These are phyloP conservation scores for Plestiodon gilberti DNA, from an alignment of 2,113 vertebrate species.

Conservation along the genomic window DNA sequence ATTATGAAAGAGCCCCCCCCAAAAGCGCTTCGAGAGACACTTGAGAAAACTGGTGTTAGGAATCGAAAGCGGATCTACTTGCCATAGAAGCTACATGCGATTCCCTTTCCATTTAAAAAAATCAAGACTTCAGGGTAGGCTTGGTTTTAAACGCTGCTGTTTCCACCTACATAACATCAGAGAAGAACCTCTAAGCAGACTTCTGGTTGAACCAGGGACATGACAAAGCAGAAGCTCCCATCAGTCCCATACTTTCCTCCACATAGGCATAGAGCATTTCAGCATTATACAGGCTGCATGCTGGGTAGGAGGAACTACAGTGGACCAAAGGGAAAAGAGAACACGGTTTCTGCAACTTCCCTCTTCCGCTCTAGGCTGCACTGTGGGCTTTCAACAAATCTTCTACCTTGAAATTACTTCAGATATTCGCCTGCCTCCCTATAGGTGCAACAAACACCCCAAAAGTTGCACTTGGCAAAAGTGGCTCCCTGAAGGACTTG, in stretches of 20 bases:
- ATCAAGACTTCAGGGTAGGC: neutral
- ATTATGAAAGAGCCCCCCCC: constrained; percentile 36
- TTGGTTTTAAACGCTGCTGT: constrained; percentile 21
- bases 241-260: constrained; percentile 50
- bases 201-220: constrained; percentile 42
- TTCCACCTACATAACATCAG: constrained; percentile 41
- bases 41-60: constrained; percentile 67
- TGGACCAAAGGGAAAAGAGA: constrained; percentile 28
- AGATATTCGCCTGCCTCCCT: neutral
- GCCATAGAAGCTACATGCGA: constrained; percentile 17
- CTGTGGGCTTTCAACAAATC: constrained; percentile 29
- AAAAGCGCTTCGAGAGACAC: constrained; percentile 39
- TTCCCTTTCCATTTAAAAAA: constrained; percentile 23
- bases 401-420: neutral
- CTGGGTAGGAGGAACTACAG: constrained; percentile 1
- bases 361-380: constrained; percentile 6
- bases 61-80: constrained; percentile 57
- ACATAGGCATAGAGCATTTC: constrained; percentile 48
- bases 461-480: too few relatives aligned
- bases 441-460: too few relatives aligned
- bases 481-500: neutral
- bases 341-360: constrained; percentile 19
- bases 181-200: constrained; percentile 40
- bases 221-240: constrained; percentile 62
- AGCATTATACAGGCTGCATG: constrained; percentile 35